Conservation (phyloP, 2,888 invertebrate species). For the Scotopteryx bipunctaria region DNA sequence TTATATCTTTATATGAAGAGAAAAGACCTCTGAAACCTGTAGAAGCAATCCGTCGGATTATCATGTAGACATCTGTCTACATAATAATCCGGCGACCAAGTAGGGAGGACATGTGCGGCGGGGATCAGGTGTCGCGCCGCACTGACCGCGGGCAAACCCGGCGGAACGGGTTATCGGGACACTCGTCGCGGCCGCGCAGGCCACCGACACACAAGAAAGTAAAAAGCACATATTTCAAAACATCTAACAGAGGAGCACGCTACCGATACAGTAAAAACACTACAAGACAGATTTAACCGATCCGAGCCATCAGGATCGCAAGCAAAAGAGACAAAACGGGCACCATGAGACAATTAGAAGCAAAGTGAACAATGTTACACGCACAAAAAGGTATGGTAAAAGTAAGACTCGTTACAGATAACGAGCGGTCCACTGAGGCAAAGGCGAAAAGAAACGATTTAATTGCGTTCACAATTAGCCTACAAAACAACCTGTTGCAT, state of each 20-base stretch:
- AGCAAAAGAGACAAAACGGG: slow-evolving; percentile 31
- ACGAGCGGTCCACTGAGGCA: slow-evolving; percentile 53
- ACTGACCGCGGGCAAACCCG: slow-evolving; percentile 72
- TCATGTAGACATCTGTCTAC: slow-evolving; percentile 64
- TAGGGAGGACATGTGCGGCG: slow-evolving; percentile 63
- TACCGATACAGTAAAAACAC: slow-evolving; percentile 44
- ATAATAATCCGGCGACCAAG: slow-evolving; percentile 46
- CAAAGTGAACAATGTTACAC: slow-evolving; percentile 54
- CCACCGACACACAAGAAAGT: slow-evolving; percentile 52
- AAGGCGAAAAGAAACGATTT: slow-evolving; percentile 66
- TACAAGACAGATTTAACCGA: slow-evolving; percentile 37
- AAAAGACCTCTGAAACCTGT: slow-evolving; percentile 42
- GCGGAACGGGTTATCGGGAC: slow-evolving; percentile 66
- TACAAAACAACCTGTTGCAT: slow-evolving; percentile 72
- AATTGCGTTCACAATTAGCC: slow-evolving; percentile 71
- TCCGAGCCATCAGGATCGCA: slow-evolving; percentile 31
- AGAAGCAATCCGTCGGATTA: slow-evolving; percentile 24
- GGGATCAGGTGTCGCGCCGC: slow-evolving; percentile 79
- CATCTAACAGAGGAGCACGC: slow-evolving; percentile 43
- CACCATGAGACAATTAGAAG: slow-evolving; percentile 50
- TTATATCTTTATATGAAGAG: slow-evolving; percentile 1
- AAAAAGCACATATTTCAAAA: slow-evolving; percentile 55
- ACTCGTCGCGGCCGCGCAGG: slow-evolving; percentile 44
- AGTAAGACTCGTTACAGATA: slow-evolving; percentile 58
- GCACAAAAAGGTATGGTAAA: slow-evolving; percentile 50